Evolutionary conservation across 2,113 vertebrate genomes (phyloP).

Genomic region (Chitala chitala): DNA sequence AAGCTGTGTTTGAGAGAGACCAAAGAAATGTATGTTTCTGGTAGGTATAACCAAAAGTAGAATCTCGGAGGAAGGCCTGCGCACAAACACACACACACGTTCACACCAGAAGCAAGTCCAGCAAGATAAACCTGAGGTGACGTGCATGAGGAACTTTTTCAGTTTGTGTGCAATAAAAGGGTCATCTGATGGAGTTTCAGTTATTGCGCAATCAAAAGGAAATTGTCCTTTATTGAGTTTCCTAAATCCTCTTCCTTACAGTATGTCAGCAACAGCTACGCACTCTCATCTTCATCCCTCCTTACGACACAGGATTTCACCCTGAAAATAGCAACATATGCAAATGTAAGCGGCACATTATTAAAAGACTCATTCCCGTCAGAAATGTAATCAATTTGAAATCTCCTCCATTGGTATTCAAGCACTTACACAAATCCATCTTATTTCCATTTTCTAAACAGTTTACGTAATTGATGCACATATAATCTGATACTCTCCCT

Average conservation of each 20-base stretch:
- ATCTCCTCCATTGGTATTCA: background rate
- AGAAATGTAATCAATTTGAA: slow-evolving; percentile 10
- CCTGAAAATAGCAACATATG: background rate
- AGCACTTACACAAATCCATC: background rate
- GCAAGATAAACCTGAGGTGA: too few relatives aligned
- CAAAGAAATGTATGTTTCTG: background rate
- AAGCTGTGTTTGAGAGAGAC: background rate
- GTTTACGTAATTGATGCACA: slow-evolving; percentile 15
- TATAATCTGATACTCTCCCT: background rate
- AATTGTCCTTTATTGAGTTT: background rate
- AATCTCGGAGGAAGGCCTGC: too few relatives aligned
- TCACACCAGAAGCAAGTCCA: too few relatives aligned
- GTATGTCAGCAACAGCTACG: background rate
- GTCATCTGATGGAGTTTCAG: background rate
- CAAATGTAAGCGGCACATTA: background rate
- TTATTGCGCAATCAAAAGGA: background rate
- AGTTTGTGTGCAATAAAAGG: too few relatives aligned
- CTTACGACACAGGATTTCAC: background rate
- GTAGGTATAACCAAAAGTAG: background rate
- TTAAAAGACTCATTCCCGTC: slow-evolving; percentile 2
- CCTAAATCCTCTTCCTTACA: background rate
- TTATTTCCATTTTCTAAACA: slow-evolving; percentile 15
- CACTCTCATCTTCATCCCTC: background rate
- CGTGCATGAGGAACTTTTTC: too few relatives aligned
- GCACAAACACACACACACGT: too few relatives aligned